These are phyloP conservation scores for Pempheris klunzingeri DNA, from an alignment of 2,797 vertebrate species.

Conservation along the genomic window DNA sequence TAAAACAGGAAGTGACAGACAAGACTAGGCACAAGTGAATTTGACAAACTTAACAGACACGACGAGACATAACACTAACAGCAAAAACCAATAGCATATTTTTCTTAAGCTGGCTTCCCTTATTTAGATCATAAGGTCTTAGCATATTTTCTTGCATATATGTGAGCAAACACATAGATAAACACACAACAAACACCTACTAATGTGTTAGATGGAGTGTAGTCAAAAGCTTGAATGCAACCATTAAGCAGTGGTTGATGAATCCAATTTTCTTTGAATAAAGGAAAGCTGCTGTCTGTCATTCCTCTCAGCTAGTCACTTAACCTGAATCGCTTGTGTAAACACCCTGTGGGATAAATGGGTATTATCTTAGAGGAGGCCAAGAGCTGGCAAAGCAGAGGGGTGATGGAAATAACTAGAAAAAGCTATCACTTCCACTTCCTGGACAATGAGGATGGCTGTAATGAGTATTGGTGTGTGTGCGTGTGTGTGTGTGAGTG, in stretches of 20 bases:
- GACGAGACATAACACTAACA: no score
- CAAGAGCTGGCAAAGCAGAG: conserved; percentile 53
- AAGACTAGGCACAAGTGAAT: no score
- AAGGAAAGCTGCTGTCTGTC: conserved; percentile 68
- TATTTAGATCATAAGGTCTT: conserved; percentile 44
- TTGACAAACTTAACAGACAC: no score
- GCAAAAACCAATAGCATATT: conserved; percentile 62
- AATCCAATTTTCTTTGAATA: conserved; percentile 79
- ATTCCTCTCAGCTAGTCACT: conserved; percentile 72
- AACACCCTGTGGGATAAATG: conserved; percentile 80
- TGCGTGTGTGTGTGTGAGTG: conserved; percentile 44
- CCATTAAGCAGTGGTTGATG: conserved; percentile 73
- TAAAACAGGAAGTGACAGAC: no score
- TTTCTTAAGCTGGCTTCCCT: conserved; percentile 29
- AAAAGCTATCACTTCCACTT: conserved; percentile 72
- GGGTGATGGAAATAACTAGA: conserved; percentile 68
- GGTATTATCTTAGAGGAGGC: conserved; percentile 77
- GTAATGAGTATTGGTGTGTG: conserved; percentile 66
- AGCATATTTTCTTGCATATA: conserved; percentile 42
- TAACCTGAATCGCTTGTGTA: conserved; percentile 79
- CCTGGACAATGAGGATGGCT: conserved; percentile 69
- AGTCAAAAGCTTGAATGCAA: conserved; percentile 61
- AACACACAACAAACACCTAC: conserved; percentile 43
- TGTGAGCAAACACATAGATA: conserved; percentile 49
- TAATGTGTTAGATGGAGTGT: conserved; percentile 58